Evolutionary conservation across 2,888 invertebrate genomes (phyloP), one percentile per base, ranked within the genome.

Genomic region (Scaptomyza caliginosa): DNA sequence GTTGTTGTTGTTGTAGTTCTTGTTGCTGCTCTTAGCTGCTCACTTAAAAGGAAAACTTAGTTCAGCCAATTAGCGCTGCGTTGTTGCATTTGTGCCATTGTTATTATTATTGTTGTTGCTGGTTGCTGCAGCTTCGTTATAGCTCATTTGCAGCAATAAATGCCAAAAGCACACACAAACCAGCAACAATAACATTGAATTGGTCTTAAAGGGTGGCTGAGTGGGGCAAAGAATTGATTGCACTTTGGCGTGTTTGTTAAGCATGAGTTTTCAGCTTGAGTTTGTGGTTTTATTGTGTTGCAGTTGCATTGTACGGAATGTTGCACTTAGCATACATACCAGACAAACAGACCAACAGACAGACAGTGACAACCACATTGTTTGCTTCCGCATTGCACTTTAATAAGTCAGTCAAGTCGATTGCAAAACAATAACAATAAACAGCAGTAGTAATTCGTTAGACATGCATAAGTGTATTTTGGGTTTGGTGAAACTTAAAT

Each of bases 81-180:
- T 13, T 32, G 32, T 32, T 32, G 13, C 13, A 32, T 13, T 32
- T 32, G 13, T 32, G 13, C 13, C 23, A 19, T 43, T 42, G 13
- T 16, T 26, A 19, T 43, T 42, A 17, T 17, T 30, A 48, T 23
- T 24, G 59, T 30, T 58, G 36, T 26, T 49, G 52, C 40, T 45
- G 52, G 23, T 58, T 46, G 63, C 19, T 40, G 59, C 45, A 54
- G 66, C 67, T 70, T 71, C 62, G 75, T 52, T 67, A 52, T 71
- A 74, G 64, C 76, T 76, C 76, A 75, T 75, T 74, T 74, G 72
- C 64, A 49, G 62, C 73, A 67, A 72, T 76, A 76, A 76, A 62
- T 72, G 65, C 69, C 65, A 73, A 65, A 62, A 59, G 56, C 56
- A 26, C 3, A 13, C 13, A 32, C 13, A 32, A 7, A 56, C 43